phyloP scores from a whole-genome alignment of 2,888 invertebrate genomes.

The Diaprepes abbreviatus region DNA sequence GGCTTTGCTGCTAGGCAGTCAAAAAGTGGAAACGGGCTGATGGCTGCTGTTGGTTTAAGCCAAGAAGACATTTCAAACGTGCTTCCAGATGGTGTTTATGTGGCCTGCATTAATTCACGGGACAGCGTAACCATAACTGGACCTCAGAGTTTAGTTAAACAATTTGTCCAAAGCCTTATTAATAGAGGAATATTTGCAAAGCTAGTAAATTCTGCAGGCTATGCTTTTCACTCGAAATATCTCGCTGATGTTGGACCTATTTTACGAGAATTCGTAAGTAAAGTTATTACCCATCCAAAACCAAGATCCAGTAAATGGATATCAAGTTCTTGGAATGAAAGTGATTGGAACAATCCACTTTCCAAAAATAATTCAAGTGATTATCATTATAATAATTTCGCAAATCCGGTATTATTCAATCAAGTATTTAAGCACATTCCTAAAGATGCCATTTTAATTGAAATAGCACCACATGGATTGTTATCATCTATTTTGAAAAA shows the following conservation, averaged over 20 bases:
- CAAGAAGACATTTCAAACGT: slow-evolving; percentile 66
- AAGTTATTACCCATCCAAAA: slow-evolving; percentile 77
- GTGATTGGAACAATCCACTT: slow-evolving; percentile 77
- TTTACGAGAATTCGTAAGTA: slow-evolving; percentile 74
- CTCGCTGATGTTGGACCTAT: slow-evolving; percentile 75
- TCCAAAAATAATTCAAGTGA: slow-evolving; percentile 80
- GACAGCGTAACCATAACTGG: slow-evolving; percentile 94
- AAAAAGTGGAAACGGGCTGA: slow-evolving; percentile 50
- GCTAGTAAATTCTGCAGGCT: slow-evolving; percentile 64
- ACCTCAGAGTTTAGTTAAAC: slow-evolving; percentile 77
- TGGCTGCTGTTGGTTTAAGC: slow-evolving; percentile 79
- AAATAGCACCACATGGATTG: slow-evolving; percentile 88
- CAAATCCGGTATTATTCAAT: slow-evolving; percentile 79
- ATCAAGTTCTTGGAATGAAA: slow-evolving; percentile 77
- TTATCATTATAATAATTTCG: slow-evolving; percentile 89
- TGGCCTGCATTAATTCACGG: slow-evolving; percentile 89
- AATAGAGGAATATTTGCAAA: slow-evolving; percentile 81
- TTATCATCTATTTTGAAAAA: slow-evolving; percentile 86
- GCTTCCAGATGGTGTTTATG: slow-evolving; percentile 82
- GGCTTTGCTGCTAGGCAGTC: slow-evolving; percentile 67
- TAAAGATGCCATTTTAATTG: slow-evolving; percentile 83
- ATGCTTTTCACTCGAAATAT: slow-evolving; percentile 85
- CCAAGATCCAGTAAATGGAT: slow-evolving; percentile 84
- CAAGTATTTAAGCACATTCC: slow-evolving; percentile 86
- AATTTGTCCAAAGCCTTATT: slow-evolving; percentile 77